phyloP scores from a whole-genome alignment of 2,888 invertebrate species.

The Rhagonycha lutea region DNA sequence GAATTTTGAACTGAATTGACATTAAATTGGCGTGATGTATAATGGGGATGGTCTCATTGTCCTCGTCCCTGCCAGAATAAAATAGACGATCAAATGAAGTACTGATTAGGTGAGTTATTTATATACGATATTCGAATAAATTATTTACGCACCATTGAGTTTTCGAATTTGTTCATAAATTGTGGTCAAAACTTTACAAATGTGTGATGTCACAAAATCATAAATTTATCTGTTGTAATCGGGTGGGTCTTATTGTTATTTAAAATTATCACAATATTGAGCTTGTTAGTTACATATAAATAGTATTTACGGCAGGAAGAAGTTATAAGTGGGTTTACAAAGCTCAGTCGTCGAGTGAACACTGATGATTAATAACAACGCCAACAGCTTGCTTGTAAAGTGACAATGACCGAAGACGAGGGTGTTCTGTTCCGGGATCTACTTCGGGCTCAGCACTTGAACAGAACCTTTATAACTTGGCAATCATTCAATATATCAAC shows the following conservation, averaged over 20 bases:
- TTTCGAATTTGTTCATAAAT: conserved; percentile 39
- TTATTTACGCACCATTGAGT: conserved; percentile 41
- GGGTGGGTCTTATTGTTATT: conserved; percentile 35
- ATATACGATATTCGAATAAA: conserved; percentile 40
- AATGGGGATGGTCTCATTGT: conserved; percentile 20
- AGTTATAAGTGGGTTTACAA: conserved; percentile 25
- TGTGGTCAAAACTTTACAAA: conserved; percentile 42
- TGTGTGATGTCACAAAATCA: conserved; percentile 42
- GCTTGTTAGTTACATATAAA: conserved; percentile 34
- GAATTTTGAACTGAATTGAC: conserved; percentile 21
- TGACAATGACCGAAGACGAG: conserved; percentile 29
- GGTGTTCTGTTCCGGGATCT: conserved; percentile 18
- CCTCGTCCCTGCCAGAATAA: conserved; percentile 33
- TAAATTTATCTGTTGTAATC: conserved; percentile 42
- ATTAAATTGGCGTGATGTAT: conserved; percentile 24
- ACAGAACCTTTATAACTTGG: not conserved
- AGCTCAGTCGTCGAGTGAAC: conserved; percentile 20
- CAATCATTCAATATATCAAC: conserved; percentile 3
- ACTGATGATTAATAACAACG: conserved; percentile 33
- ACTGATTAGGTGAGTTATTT: conserved; percentile 40
- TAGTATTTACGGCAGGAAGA: conserved; percentile 30
- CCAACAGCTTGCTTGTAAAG: conserved; percentile 30
- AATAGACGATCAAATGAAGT: conserved; percentile 37
- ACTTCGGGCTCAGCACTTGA: conserved; percentile 3
- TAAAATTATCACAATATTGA: conserved; percentile 35